Base-by-base conservation (phyloP, 2,888 invertebrate species). In the Cosmorhoe ocellata region DNA sequence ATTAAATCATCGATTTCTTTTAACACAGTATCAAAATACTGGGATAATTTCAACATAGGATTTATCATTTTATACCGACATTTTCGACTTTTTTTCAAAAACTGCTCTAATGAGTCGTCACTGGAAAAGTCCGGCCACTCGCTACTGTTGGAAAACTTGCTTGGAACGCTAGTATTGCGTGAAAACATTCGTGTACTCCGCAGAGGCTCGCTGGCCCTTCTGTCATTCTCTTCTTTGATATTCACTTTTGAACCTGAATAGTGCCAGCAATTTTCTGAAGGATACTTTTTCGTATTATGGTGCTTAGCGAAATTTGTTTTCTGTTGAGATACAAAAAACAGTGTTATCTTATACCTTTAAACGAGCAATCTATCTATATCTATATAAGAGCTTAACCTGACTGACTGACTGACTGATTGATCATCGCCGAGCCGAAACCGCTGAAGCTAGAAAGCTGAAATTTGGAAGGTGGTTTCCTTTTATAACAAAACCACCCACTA, bases 1-100 rank as follows among this genome's bases (percentile, higher is more conserved):
- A 58, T 57, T 46, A 52, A 69, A 49, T 75, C 74, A 28, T 77
- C 70, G 24, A 79, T 65, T 50, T 85, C 79, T 44, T 72, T 68
- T 49, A 87, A 53, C 50, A 84, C 61, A 33, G 56, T 71, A 50
- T 87, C 84, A 30, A 88, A 76, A 51, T 79, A 80, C 10, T 63
- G 67, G 13, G 80, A 76, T 47, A 88, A 70, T 66, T 80, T 74
- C 24, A 79, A 50, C 76, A 87, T 81, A 1, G 84, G 83, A 48
- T 79, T 77, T 11, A 68, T 53, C 3, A 75, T 65, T 54, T 61
- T 70, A 26, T 58, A 64, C 13, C 69, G 61, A 55, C 74, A 66
- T 31, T 13, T 45, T 10, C 27, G 37, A 30, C 27, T 11, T n/a
- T 34, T 26, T 30, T n/a, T 44, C 7, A 28, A 26, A 14, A 14